Conservation (phyloP, 2,113 vertebrate species). For the Cepphus grylle region DNA sequence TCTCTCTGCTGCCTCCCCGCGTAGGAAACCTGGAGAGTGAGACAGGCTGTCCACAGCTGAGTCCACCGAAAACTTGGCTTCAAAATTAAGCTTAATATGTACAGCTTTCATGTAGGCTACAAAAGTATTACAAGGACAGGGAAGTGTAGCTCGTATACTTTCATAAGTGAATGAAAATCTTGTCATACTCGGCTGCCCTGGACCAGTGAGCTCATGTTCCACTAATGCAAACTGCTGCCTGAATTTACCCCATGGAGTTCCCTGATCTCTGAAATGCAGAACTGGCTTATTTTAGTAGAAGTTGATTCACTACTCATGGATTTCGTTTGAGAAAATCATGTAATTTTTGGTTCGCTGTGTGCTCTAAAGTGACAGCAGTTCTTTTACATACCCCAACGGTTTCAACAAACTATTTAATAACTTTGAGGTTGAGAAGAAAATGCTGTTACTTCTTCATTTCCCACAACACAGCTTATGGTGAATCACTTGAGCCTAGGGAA, state of each 20-base stretch:
- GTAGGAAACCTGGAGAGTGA: neutral
- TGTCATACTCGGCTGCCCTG: neutral
- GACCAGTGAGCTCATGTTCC: neutral
- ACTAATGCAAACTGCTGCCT: neutral
- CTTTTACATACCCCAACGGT: neutral
- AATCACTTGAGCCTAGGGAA: neutral
- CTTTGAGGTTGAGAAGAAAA: neutral
- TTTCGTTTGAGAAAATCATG: neutral
- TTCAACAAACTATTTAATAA: neutral
- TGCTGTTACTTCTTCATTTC: neutral
- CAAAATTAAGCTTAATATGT: neutral
- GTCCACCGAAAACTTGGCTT: neutral
- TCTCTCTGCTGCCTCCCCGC: neutral
- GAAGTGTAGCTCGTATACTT: neutral
- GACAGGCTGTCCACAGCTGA: neutral
- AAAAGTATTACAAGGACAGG: neutral
- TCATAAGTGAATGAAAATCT: neutral
- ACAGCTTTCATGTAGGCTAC: neutral
- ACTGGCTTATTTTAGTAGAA: neutral
- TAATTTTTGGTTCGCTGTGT: neutral
- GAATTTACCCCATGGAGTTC: neutral
- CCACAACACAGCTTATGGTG: neutral
- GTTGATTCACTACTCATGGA: neutral
- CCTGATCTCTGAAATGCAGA: constrained; percentile 15
- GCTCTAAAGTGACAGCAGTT: neutral